A percentile compares a stretch with the other conserved stretches of the same genome.
phyloP scores from a whole-genome alignment of 2,888 invertebrate species.

The Glyphotaelius pellucidus region DNA sequence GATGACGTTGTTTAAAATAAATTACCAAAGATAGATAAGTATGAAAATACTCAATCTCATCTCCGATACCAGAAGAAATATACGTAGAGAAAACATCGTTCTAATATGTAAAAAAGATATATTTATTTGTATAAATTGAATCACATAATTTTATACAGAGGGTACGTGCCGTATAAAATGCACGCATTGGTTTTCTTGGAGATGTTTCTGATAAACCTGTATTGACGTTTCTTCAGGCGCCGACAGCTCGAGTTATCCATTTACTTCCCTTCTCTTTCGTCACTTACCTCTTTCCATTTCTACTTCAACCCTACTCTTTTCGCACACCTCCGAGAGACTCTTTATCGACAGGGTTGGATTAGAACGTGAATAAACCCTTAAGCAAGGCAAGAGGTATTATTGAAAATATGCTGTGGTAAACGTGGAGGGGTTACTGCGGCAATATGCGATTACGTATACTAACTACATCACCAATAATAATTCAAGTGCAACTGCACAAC shows the following conservation, averaged over 20 bases:
- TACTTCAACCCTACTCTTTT: neutral
- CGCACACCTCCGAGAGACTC: neutral
- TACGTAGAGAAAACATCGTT: neutral
- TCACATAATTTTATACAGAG: neutral
- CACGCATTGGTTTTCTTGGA: neutral
- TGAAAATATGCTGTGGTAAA: too few species aligned
- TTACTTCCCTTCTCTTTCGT: neutral
- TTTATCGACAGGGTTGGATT: slow-evolving; percentile 16
- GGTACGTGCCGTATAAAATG: neutral
- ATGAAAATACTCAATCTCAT: neutral
- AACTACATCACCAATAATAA: neutral
- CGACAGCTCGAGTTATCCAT: slow-evolving; percentile 36
- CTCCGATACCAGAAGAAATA: neutral
- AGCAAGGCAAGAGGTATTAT: too few species aligned
- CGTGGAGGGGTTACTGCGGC: neutral
- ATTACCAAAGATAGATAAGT: neutral
- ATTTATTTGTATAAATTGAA: neutral
- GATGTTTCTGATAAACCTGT: neutral
- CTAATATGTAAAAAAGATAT: neutral
- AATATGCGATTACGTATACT: neutral
- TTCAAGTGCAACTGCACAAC: too few species aligned
- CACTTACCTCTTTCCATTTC: slow-evolving; percentile 2
- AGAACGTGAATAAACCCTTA: neutral
- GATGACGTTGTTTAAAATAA: neutral
- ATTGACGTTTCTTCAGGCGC: slow-evolving; percentile 14